These are phyloP conservation scores for Arrhamphus sclerolepis DNA, from an alignment of 2,797 vertebrate genomes.

Conservation along the genomic window DNA sequence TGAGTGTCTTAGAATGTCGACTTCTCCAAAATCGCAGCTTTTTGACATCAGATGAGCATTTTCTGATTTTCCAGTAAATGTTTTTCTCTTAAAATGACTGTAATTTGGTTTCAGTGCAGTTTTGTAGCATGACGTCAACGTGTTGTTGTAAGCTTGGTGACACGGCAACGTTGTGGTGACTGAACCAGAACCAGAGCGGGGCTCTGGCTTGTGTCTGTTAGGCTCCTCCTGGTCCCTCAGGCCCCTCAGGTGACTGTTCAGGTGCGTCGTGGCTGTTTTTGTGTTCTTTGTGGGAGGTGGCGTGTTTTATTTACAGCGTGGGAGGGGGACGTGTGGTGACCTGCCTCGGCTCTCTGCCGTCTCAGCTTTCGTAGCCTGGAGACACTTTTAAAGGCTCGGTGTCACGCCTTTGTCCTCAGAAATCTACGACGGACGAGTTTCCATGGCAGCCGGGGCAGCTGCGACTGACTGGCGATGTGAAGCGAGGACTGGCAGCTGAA, in stretches of 20 bases:
- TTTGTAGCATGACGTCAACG: too few relatives aligned
- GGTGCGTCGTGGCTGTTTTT: constrained; percentile 13
- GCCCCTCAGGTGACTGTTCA: constrained; percentile 2
- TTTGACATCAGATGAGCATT: too few relatives aligned
- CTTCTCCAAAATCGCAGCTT: too few relatives aligned
- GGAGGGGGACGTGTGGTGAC: constrained; percentile 10
- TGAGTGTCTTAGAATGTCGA: too few relatives aligned
- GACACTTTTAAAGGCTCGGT: constrained; percentile 37
- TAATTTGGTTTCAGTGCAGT: too few relatives aligned
- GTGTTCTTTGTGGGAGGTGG: constrained; percentile 36
- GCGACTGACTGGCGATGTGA: not conserved
- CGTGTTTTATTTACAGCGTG: constrained; percentile 33
- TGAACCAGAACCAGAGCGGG: too few relatives aligned
- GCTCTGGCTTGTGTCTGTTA: too few relatives aligned
- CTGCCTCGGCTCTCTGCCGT: constrained; percentile 26
- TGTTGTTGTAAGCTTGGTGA: too few relatives aligned
- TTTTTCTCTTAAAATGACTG: too few relatives aligned
- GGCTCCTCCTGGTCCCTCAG: fast-evolving
- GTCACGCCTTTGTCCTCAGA: constrained; percentile 42
- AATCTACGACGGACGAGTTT: constrained; percentile 33
- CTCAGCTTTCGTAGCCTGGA: constrained; percentile 63
- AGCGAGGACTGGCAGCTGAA: not conserved
- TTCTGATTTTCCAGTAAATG: too few relatives aligned
- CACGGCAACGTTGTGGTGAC: too few relatives aligned
- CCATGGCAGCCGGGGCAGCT: constrained; percentile 26